Percentiles rank a stretch among this genome's conserved stretches.
These are phyloP conservation scores for Ischnura elegans DNA, from an alignment of 2,888 invertebrate species.

Conservation along the genomic window DNA sequence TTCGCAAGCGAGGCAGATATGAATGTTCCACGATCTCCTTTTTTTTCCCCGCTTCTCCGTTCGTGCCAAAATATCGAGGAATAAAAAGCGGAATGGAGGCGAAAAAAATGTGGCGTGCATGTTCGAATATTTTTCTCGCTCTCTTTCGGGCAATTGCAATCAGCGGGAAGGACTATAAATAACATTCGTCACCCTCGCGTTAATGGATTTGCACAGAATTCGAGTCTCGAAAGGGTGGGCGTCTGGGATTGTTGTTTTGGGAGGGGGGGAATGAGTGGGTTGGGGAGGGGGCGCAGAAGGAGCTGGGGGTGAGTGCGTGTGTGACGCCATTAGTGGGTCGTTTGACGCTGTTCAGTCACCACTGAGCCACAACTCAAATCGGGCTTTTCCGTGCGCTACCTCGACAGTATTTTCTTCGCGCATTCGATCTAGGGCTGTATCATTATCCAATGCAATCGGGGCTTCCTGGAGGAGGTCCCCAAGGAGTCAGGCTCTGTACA, in stretches of 20 bases:
- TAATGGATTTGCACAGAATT: slow-evolving; percentile 65
- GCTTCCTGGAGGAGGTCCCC: too few relatives aligned
- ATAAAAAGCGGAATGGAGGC: too few relatives aligned
- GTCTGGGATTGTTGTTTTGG: background rate
- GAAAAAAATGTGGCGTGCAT: too few relatives aligned
- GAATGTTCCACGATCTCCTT: background rate
- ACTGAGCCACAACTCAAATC: slow-evolving; percentile 36
- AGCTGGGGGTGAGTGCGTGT: background rate
- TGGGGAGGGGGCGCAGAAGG: background rate
- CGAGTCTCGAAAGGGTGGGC: too few relatives aligned
- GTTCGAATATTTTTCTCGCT: background rate
- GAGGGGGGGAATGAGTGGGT: too few relatives aligned
- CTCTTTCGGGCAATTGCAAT: slow-evolving; percentile 35
- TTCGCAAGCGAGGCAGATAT: background rate
- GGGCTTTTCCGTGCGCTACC: background rate
- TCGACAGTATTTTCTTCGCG: background rate
- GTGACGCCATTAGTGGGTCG: slow-evolving; percentile 35
- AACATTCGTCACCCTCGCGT: slow-evolving; percentile 55
- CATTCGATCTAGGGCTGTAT: background rate
- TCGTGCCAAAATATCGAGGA: background rate
- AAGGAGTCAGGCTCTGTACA: too few relatives aligned
- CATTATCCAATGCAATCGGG: too few relatives aligned
- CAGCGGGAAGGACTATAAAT: slow-evolving; percentile 62
- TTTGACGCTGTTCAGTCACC: slow-evolving; percentile 53
- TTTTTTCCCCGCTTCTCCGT: too few relatives aligned